Conservation (phyloP, 2,113 vertebrate genomes). For the Corythornis vintsioides region DNA sequence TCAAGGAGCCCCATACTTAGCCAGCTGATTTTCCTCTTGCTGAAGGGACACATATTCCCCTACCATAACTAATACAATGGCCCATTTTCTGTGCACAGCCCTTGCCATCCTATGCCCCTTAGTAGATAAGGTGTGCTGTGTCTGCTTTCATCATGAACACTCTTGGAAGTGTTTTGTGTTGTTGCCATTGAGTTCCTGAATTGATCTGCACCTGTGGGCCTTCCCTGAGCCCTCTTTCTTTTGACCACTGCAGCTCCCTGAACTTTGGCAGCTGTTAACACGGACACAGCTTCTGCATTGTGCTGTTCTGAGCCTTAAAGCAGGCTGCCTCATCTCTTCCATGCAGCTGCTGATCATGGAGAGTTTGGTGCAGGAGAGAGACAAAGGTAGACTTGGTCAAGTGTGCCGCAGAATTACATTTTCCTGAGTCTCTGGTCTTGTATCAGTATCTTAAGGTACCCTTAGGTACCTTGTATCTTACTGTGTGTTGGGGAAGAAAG, state of each 20-base stretch:
- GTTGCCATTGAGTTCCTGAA: accelerated
- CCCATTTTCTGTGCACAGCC: accelerated
- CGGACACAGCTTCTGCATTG: accelerated
- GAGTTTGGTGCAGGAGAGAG: neutral
- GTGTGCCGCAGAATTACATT: accelerated
- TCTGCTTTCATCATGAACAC: accelerated
- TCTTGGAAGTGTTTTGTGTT: accelerated
- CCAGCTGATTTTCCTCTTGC: neutral
- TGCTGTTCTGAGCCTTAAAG: neutral
- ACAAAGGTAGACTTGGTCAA: accelerated
- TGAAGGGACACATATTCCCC: accelerated
- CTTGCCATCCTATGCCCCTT: neutral
- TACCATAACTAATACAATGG: accelerated
- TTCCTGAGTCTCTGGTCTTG: neutral
- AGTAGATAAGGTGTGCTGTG: accelerated
- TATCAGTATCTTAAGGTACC: no score
- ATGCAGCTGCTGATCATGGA: accelerated
- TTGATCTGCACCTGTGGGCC: accelerated
- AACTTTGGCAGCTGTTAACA: no score
- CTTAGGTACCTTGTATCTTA: neutral
- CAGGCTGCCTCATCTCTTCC: neutral
- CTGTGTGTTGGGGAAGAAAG: accelerated
- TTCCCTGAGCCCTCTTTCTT: no score
- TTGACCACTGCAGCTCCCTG: accelerated
- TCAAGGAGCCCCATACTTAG: accelerated